Percentiles rank a stretch among this genome's conserved stretches.
Evolutionary conservation across 2,888 invertebrate genomes (phyloP).

Genomic region (Zootermopsis nevadensis): DNA sequence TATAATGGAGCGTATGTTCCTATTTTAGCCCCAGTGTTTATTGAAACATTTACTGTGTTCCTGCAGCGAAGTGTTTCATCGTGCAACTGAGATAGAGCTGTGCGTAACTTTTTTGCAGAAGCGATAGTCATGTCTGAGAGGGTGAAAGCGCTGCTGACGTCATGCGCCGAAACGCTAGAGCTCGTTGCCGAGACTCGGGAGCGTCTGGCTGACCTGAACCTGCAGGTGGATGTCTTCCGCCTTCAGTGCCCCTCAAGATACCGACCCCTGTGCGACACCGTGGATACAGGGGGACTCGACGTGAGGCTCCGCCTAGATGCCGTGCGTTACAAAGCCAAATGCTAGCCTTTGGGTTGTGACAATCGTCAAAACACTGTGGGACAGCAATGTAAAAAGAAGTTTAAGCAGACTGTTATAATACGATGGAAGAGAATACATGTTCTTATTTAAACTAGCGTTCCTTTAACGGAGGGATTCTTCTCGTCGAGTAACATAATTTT

Average conservation of each 20-base stretch:
- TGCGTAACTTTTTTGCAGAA: conserved; percentile 62
- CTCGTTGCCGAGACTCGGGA: conserved; percentile 69
- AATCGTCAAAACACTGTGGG: too few relatives aligned
- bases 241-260: conserved; percentile 78
- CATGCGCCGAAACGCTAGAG: conserved; percentile 68
- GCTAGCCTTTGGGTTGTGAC: too few relatives aligned
- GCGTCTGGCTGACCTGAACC: conserved; percentile 70
- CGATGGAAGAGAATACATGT: not conserved
- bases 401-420: too few relatives aligned
- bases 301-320: conserved; percentile 72
- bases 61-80: not conserved
- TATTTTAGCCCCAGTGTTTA: too few relatives aligned
- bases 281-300: conserved; percentile 78
- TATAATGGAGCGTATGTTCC: too few relatives aligned
- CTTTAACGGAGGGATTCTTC: too few relatives aligned
- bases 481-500: too few relatives aligned
- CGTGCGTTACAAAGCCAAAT: conserved; percentile 62
- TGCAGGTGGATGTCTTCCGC: conserved; percentile 70
- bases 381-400: too few relatives aligned
- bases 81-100: not conserved
- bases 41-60: not conserved
- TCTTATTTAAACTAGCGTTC: not conserved
- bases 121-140: conserved; percentile 69
- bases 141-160: conserved; percentile 69
- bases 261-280: conserved; percentile 79